Percentiles rank a stretch among this genome's conserved stretches.
Conservation (phyloP, 1,140 invertebrate genomes). For the Lordiphosa stackelbergi region DNA sequence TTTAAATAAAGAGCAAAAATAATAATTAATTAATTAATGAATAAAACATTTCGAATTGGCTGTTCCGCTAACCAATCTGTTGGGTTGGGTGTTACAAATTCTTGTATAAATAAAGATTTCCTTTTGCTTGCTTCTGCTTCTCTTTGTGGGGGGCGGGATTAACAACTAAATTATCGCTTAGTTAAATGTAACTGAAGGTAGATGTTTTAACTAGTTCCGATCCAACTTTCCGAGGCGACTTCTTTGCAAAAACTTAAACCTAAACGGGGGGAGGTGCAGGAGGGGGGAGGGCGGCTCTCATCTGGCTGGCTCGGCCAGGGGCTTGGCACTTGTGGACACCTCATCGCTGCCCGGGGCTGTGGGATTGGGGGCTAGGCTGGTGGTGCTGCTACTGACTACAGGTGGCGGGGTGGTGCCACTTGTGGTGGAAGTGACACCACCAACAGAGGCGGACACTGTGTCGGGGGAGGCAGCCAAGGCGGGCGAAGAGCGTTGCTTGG, state of each 20-base stretch:
- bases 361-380: slow-evolving; percentile 29
- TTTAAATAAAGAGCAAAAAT: slow-evolving; percentile 64
- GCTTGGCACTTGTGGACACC: slow-evolving; percentile 60
- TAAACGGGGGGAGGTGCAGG: slow-evolving; percentile 6
- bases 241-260: slow-evolving; percentile 29
- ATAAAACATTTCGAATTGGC: slow-evolving; percentile 49
- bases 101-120: slow-evolving; percentile 59
- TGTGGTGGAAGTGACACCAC: slow-evolving; percentile 70
- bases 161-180: slow-evolving; percentile 57
- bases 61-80: slow-evolving; percentile 32
- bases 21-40: slow-evolving; percentile 38
- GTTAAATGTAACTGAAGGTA: slow-evolving; percentile 63
- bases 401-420: slow-evolving; percentile 67
- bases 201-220: slow-evolving; percentile 70
- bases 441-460: slow-evolving; percentile 42
- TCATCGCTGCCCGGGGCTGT: slow-evolving; percentile 39
- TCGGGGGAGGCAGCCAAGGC: slow-evolving; percentile 36
- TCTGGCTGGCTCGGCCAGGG: slow-evolving; percentile 51
- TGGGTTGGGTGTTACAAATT: slow-evolving; percentile 55
- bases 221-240: slow-evolving; percentile 40
- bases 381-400: slow-evolving; percentile 74
- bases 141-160: slow-evolving; percentile 24
- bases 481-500: slow-evolving; percentile 20
- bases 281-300: slow-evolving; percentile 9
- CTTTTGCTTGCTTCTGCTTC: slow-evolving; percentile 1